These are phyloP conservation scores for Lithophane socia DNA, from an alignment of 2,888 invertebrate genomes.

Conservation along the genomic window DNA sequence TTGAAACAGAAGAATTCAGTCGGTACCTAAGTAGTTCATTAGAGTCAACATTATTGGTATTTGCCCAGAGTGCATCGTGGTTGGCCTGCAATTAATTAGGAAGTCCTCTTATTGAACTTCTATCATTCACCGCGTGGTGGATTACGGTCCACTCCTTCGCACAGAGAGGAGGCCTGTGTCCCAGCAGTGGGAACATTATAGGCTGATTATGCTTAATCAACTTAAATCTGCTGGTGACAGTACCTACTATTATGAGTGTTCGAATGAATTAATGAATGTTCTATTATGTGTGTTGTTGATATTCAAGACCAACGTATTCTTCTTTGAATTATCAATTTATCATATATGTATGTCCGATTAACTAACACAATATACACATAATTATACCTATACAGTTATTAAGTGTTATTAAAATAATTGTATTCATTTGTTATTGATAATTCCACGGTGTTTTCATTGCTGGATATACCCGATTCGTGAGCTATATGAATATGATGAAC, in stretches of 20 bases:
- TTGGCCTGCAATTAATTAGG: not conserved
- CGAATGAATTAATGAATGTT: not conserved
- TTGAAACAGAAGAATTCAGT: not conserved
- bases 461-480: conserved; percentile 12
- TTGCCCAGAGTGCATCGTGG: not conserved
- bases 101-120: not conserved
- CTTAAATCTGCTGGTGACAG: not conserved
- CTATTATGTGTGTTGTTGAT: not conserved
- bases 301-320: conserved; percentile 7
- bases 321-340: not conserved
- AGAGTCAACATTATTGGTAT: not conserved
- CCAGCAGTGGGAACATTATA: not conserved
- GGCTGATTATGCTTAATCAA: not conserved
- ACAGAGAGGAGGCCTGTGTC: not conserved
- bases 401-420: conserved; percentile 38
- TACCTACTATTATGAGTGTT: not conserved
- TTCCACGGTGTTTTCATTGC: conserved; percentile 18
- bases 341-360: not conserved
- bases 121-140: not conserved
- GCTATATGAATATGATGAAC: not conserved
- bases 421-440: conserved; percentile 5
- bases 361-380: not conserved
- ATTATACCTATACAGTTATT: not conserved
- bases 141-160: not conserved
- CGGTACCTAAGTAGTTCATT: not conserved